Evolutionary conservation across 2,888 invertebrate genomes (phyloP), one percentile per base, ranked within the genome.

Genomic region (Gandaritis pyraliata): DNA sequence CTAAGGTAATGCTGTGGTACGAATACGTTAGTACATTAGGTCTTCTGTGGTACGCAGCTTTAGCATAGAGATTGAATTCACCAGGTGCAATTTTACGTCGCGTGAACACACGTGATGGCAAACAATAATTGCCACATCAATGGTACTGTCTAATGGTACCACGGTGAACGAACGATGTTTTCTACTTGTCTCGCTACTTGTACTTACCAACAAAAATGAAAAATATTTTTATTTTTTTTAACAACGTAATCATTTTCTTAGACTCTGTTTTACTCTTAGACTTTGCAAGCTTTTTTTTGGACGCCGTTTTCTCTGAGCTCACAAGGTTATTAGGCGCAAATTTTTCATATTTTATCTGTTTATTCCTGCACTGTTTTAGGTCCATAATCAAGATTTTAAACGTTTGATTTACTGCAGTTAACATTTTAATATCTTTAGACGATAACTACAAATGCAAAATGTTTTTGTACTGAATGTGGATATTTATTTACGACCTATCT

Each of bases 181-280:
- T 46, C 15, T 45, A 45, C 13, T 15, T 23, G 0, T 23, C 12
- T 23, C n/a, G 18, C 30, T 30, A 30, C 5, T n/a, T 30, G 11
- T 58, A 57, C 61, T 50, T 43, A 64, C 61, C 58, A 23, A 52
- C 15, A 2, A 48, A 52, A 18, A 46, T 38, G 8, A 58, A 49
- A 29, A 60, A 47, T 12, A 62, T 51, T 43, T 58, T 68, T 33
- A 72, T 13, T 23, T 16, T 64, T 55, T 48, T 60, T 61, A 66
- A 38, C 18, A 63, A 23, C 12, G 48, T 58, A 13, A 16, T 33
- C 13, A 43, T 51, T n/a, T 43, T 47, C 52, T 62, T 64, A 4
- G 48, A 33, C 10, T 43, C 23, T 12, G 0, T 3, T 47, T 47
- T 53, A 30, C 36, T 58, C 15, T 5, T 33, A 8, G 8, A 33